These are phyloP conservation scores for Octonoba sinensis DNA, from an alignment of 2,888 invertebrate genomes.

Conservation along the genomic window DNA sequence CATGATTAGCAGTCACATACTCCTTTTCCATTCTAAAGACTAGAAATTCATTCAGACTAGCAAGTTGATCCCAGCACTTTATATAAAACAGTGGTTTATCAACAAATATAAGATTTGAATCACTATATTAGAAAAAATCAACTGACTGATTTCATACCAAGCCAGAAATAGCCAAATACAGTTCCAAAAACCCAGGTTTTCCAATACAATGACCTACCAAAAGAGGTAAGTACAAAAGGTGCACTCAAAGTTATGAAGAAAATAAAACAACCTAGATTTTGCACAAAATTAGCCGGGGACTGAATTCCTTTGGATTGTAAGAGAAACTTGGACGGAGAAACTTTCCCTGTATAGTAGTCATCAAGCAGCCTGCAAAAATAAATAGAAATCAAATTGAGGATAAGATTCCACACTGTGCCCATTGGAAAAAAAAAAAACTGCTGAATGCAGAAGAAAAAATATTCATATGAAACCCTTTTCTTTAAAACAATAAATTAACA, in stretches of 20 bases:
- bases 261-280: conserved; percentile 48
- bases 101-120: conserved; percentile 6
- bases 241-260: conserved; percentile 49
- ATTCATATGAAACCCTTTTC: neutral
- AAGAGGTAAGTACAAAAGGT: conserved; percentile 58
- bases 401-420: neutral
- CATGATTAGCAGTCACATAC: conserved; percentile 33
- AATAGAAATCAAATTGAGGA: neutral
- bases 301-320: conserved; percentile 30
- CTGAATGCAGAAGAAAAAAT: neutral
- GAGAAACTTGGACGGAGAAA: conserved; percentile 52
- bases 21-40: conserved; percentile 12
- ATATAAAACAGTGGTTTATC: conserved; percentile 16
- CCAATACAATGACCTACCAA: conserved; percentile 61
- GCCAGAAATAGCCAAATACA: conserved; percentile 57
- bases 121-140: conserved; percentile 39
- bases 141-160: conserved; percentile 54
- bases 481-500: neutral
- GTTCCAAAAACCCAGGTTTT: conserved; percentile 55
- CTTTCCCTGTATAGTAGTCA: conserved; percentile 43
- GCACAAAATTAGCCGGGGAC: conserved; percentile 39
- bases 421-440: neutral
- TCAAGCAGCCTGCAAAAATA: conserved; percentile 38
- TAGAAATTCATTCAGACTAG: conserved; percentile 38
- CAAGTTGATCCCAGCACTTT: conserved; percentile 43